These are phyloP conservation scores for Morone saxatilis DNA, from an alignment of 2,113 vertebrate species.

Conservation along the genomic window DNA sequence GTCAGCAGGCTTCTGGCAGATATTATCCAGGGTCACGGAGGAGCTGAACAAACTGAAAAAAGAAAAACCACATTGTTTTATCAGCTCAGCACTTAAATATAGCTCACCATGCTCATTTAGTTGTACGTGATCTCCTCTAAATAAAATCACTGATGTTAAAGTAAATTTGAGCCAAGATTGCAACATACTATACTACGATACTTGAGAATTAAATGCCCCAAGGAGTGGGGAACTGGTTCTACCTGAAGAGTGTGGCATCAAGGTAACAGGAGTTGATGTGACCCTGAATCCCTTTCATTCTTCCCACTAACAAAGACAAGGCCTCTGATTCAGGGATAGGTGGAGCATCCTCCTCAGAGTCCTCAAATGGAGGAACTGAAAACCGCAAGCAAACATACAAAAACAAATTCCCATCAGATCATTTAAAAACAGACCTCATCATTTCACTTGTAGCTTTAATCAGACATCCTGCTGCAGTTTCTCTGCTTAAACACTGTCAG, in stretches of 20 bases:
- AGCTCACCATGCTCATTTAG: neutral
- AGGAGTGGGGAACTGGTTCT: slow-evolving; percentile 24
- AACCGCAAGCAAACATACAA: slow-evolving; percentile 12
- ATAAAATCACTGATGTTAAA: neutral
- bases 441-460: neutral
- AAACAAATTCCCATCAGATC: neutral
- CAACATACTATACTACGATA: neutral
- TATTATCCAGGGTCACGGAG: slow-evolving; percentile 80
- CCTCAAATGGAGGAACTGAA: slow-evolving; percentile 69
- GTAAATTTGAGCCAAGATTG: neutral
- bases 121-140: neutral
- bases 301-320: slow-evolving; percentile 79
- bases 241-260: slow-evolving; percentile 88
- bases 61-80: neutral
- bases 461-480: neutral
- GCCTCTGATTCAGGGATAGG: slow-evolving; percentile 81
- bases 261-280: slow-evolving; percentile 89
- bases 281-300: slow-evolving; percentile 88
- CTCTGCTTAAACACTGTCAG: neutral
- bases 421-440: neutral
- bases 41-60: slow-evolving; percentile 84
- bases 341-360: slow-evolving; percentile 65
- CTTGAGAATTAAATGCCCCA: neutral
- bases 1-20: slow-evolving; percentile 76
- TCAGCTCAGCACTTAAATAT: neutral